Evolutionary conservation across 35 echinoderm and acorn worm species (phyloP), one percentile per base, ranked within the genome.

Genomic region (Diadema setosum): DNA sequence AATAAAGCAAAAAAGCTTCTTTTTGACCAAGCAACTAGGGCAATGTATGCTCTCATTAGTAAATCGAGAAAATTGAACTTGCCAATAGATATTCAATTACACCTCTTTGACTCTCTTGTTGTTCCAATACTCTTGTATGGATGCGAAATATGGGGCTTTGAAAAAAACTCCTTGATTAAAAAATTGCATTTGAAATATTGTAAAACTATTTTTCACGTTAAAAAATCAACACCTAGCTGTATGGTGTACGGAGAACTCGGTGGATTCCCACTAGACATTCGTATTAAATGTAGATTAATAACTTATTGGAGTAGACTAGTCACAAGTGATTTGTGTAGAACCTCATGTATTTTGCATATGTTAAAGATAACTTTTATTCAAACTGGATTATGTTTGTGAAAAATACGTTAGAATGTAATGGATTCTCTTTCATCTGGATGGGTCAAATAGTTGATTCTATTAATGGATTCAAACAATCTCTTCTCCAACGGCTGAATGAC

Each of bases 111-210:
- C 37, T 33, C 74, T 33, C 34, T 80, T 4, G 74, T 80, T 80
- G 74, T 80, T 11, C 74, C 74, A 32, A 80, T 80, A 20, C 74
- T 80, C 8, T 37, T 80, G 31, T 80, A 80, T 18, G 74, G 74
- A 41, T 80, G 74, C 41, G 37, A 80, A 80, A 35, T 80, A 35
- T 80, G 24, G 11, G 37, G 9, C 18, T 35, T 41, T 52, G 48
- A 9, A 9, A 52, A 52, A 9, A 52, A 8, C 20, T 20, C 48
- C 20, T 20, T 20, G 48, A 80, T 80, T 80, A 37, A 80, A 80
- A 80, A 80, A 80, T 37, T 80, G 8, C 63, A 80, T 37, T 21
- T 80, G 74, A 80, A 80, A 80, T 80, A 36, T n/a, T n/a, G n/a
- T n/a, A n/a, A n/a, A n/a, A n/a, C n/a, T n/a, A n/a, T n/a, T n/a